Percentiles rank a stretch among this genome's conserved stretches.
These are phyloP conservation scores for Cinclus mexicanus DNA, from an alignment of 2,113 vertebrate genomes.

Conservation along the genomic window DNA sequence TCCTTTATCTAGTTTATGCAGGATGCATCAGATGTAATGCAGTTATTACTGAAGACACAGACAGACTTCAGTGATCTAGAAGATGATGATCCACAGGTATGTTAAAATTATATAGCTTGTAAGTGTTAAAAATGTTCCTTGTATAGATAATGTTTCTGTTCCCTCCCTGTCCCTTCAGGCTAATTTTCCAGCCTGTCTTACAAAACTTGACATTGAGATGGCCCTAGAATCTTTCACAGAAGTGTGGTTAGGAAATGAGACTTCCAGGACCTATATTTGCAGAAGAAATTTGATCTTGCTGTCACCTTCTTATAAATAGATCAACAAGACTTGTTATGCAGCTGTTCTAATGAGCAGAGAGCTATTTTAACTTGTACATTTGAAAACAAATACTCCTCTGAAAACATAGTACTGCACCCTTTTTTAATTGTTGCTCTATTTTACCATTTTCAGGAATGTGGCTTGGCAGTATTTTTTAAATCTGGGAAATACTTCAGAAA, in stretches of 20 bases:
- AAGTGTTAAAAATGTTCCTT: background rate
- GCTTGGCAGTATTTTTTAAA: background rate
- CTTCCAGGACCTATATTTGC: background rate
- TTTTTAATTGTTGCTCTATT: background rate
- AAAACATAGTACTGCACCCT: background rate
- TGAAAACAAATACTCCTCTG: background rate
- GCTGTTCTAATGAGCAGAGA: background rate
- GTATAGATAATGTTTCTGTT: background rate
- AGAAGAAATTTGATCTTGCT: background rate
- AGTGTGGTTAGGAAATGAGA: background rate
- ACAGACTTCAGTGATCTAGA: slow-evolving; percentile 97
- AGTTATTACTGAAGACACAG: slow-evolving; percentile 94
- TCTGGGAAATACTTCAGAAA: background rate
- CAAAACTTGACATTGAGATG: background rate
- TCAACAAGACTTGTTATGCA: background rate
- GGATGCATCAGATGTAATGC: slow-evolving; percentile 98
- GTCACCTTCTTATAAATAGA: slow-evolving; percentile 42
- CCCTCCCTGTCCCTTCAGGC: accelerated
- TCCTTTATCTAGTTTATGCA: slow-evolving; percentile 89
- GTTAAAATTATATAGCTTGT: background rate
- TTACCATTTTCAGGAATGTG: background rate
- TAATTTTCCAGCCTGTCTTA: background rate
- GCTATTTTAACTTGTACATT: background rate
- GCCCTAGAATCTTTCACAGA: background rate
- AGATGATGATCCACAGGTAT: slow-evolving; percentile 96